Evolutionary conservation across 2,888 invertebrate species (phyloP).

Genomic region (Nematopogon swammerdamellus): DNA sequence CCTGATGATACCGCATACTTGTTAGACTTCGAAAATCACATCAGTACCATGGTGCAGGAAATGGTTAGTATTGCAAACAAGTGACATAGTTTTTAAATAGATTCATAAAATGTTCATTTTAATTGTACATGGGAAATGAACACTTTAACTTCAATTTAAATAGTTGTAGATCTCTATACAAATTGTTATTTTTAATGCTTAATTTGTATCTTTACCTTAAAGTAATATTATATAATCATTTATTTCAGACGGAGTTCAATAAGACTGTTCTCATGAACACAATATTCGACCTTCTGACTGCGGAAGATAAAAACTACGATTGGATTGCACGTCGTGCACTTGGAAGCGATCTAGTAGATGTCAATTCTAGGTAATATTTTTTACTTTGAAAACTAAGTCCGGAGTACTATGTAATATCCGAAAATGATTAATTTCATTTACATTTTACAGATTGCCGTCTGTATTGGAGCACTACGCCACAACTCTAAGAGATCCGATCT

Average conservation of each 20-base stretch:
- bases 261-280: conserved; percentile 41
- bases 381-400: too few relatives aligned
- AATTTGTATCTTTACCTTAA: too few relatives aligned
- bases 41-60: conserved; percentile 24
- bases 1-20: conserved; percentile 23
- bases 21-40: conserved; percentile 32
- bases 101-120: too few relatives aligned
- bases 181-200: too few relatives aligned
- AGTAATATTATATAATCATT: too few relatives aligned
- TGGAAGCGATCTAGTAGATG: conserved; percentile 17
- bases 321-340: conserved; percentile 25
- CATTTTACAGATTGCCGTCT: conserved; percentile 16
- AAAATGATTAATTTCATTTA: background rate
- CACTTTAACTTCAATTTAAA: too few relatives aligned
- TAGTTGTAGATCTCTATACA: too few relatives aligned
- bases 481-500: conserved; percentile 65
- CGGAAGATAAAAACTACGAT: conserved; percentile 33
- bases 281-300: conserved; percentile 37
- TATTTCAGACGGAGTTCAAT: conserved; percentile 29
- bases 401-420: conserved; percentile 4
- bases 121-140: too few relatives aligned
- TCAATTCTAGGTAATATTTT: conserved; percentile 10
- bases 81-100: too few relatives aligned
- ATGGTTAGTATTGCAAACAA: conserved; percentile 33
- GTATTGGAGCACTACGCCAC: conserved; percentile 53